Base-by-base conservation (phyloP, 2,113 vertebrate species). In the Barnardius zonarius region DNA sequence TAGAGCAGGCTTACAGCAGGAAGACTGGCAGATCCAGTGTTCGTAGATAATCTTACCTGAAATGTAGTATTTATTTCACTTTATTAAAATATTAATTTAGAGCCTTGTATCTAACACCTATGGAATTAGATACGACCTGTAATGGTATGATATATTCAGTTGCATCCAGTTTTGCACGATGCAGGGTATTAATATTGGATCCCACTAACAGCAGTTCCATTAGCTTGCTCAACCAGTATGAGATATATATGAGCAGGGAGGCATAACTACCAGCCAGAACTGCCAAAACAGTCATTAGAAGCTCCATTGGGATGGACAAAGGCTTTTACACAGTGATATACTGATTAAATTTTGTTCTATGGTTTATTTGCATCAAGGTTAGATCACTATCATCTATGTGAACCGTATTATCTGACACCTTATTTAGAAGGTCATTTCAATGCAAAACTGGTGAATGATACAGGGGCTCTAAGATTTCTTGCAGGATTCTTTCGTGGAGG, bases 271-370 rank as follows among this genome's bases (percentile, higher is more conserved):
- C 95, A 97, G 49, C 96, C 96, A 95, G 92, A 97, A 97, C 95
- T 97, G 97, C 98, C 97, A 98, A 97, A 98, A 98, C 94, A 97
- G 97, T 97, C 97, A 98, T 98, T 98, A 98, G 98, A 94, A 93
- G 95, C 96, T 97, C 97, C 97, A 92, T 91, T 90, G 97, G 98
- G 97, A 98, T 97, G 96, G 97, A 95, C 97, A 97, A 85, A 97
- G 96, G 97, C 97, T 97, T 97, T 97, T 97, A 97, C 95, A 93
- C 88, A 90, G 93, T 95, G 97, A 98, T 98, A 91, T 95, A 95
- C 95, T 97, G 97, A 97, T 98, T 97, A 97, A 97, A 97, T 97
- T 97, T 96, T 97, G 94, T 97, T 97, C 97, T 97, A 91, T 98
- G 96, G 93, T 97, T 98, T 98, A 97, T 98, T 98, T 98, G 97